Base-by-base conservation (phyloP, 1,140 invertebrate genomes). In the Musca domestica region DNA sequence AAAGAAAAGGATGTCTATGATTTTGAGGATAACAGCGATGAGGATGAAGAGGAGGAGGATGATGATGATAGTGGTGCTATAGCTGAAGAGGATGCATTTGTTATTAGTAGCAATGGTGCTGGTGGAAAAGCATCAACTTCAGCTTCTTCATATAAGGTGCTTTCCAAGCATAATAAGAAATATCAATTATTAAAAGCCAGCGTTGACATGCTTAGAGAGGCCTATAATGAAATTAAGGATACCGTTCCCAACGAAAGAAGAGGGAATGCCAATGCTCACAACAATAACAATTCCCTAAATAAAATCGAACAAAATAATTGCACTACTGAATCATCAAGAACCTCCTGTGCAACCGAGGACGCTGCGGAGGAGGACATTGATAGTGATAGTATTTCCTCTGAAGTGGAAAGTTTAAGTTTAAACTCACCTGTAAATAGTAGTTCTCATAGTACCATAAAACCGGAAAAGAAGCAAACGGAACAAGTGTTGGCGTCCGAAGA, bases 191-290 rank as follows among this genome's bases (percentile, higher is more conserved):
- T 71, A 14, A 61, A 71, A 34, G 68, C 68, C 20, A 71, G 69
- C 64, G 66, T 76, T 61, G 69, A 76, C 41, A 73, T 79, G 66
- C 61, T 73, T 17, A 72, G 73, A 64, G 52, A 63, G 23, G 56
- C 68, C 1, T 70, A 70, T 2, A 76, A 77, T 70, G 74, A 72
- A 14, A 66, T 69, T 10, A 65, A 12, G 22, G 68, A 64, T 20
- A 70, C 19, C 14, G 19, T 67, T 10, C 9, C 22, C 5, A 54
- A 7, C 20, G 22, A 54, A 58, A 30, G 23, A 15, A 17, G 54
- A 30, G 47, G 27, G 6, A 41, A 41, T 41, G 34, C 10, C 34
- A 10, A 2, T 12, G 5, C 34, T 12, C 34, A 41, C 34, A 41
- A 41, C 34, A 41, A 41, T 12, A 41, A 41, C 34, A 41, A 41